phyloP scores from a whole-genome alignment of 2,888 invertebrate species.

The Phymatocera aterrima region DNA sequence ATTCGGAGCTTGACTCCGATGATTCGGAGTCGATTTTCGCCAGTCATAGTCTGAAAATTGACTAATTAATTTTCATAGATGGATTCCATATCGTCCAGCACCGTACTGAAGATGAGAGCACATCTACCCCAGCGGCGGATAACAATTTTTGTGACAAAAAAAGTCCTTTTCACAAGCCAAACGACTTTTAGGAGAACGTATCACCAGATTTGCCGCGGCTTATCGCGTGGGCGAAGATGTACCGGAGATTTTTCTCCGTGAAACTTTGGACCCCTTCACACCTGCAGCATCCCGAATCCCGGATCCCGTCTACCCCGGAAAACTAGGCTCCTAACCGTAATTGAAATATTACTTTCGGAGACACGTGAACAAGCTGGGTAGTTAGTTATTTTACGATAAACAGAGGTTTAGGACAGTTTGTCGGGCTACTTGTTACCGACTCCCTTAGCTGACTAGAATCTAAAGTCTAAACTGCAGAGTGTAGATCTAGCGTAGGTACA shows the following conservation, averaged over 20 bases:
- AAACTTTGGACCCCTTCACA: neutral
- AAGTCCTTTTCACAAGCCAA: neutral
- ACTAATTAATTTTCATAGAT: slow-evolving; percentile 18
- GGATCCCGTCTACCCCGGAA: neutral
- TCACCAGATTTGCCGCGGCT: neutral
- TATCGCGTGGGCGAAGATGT: neutral
- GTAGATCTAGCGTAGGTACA: slow-evolving; percentile 32
- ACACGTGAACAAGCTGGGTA: slow-evolving; percentile 18
- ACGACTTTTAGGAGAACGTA: neutral
- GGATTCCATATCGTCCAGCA: neutral
- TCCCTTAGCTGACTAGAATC: slow-evolving; percentile 36
- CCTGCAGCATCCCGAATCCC: too few species aligned
- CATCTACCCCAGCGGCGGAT: neutral
- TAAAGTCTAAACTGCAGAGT: too few species aligned
- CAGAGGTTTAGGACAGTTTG: slow-evolving; percentile 47
- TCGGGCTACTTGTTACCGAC: slow-evolving; percentile 42
- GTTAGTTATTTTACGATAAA: slow-evolving; percentile 46
- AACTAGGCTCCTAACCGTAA: slow-evolving; percentile 20
- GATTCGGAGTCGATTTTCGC: slow-evolving; percentile 17
- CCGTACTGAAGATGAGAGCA: neutral
- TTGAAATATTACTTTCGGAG: slow-evolving; percentile 44
- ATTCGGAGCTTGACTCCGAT: too few species aligned
- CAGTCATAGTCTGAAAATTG: slow-evolving; percentile 10
- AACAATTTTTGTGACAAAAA: neutral
- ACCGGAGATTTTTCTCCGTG: neutral